phyloP scores from a whole-genome alignment of 2,797 vertebrate species.

The Xenentodon cancila region DNA sequence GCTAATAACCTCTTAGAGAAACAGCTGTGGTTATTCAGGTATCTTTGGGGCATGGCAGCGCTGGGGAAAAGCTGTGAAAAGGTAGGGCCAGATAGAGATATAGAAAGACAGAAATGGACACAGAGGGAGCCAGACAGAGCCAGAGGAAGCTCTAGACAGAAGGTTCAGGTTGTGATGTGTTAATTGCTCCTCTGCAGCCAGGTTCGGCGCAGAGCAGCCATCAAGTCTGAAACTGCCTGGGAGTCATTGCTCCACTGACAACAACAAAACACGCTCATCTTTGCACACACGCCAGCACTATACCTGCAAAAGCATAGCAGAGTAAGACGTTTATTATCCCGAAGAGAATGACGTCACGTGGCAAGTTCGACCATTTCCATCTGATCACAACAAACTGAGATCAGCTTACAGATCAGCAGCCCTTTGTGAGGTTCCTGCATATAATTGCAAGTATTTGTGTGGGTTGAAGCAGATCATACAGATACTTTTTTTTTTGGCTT shows the following conservation, averaged over 20 bases:
- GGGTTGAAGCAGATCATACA: not conserved
- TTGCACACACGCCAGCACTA: slow-evolving; percentile 16
- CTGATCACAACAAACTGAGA: slow-evolving; percentile 37
- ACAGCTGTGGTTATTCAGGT: slow-evolving; percentile 47
- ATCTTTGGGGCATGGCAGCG: slow-evolving; percentile 28
- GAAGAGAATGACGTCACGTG: slow-evolving; percentile 46
- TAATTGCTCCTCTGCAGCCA: slow-evolving; percentile 74
- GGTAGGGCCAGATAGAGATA: slow-evolving; percentile 10
- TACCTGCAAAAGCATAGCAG: slow-evolving; percentile 34
- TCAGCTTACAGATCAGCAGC: slow-evolving; percentile 19
- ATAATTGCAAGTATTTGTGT: slow-evolving; percentile 10
- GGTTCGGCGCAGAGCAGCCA: slow-evolving; percentile 56
- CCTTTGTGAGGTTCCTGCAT: not conserved
- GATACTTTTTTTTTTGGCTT: not conserved
- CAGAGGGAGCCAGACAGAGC: slow-evolving; percentile 18
- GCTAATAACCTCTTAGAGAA: slow-evolving; percentile 48
- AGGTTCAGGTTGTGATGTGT: slow-evolving; percentile 65
- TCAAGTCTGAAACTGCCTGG: slow-evolving; percentile 38
- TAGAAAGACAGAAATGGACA: slow-evolving; percentile 35
- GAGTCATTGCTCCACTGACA: slow-evolving; percentile 53
- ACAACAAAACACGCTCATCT: slow-evolving; percentile 19
- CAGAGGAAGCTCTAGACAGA: slow-evolving; percentile 34
- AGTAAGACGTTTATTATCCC: slow-evolving; percentile 52
- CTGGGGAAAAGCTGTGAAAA: slow-evolving; percentile 19
- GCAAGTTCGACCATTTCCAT: slow-evolving; percentile 37